These are phyloP conservation scores for Ceyx margarethae DNA, from an alignment of 2,113 vertebrate species.

Conservation along the genomic window DNA sequence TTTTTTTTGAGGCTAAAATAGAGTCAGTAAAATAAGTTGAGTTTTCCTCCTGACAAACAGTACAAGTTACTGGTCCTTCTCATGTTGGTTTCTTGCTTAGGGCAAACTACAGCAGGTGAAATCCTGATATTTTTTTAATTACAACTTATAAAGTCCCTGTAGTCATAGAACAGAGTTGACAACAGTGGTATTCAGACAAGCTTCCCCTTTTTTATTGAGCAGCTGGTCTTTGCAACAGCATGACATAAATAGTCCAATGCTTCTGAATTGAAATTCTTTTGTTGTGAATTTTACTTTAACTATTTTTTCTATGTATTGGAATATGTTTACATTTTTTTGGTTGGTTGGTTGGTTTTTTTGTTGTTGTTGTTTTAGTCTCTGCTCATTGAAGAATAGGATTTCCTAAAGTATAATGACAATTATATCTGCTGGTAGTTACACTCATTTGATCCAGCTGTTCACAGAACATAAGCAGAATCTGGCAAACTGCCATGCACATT, in stretches of 20 bases:
- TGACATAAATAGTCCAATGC: background rate
- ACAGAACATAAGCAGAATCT: background rate
- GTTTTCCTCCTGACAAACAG: background rate
- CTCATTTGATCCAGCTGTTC: background rate
- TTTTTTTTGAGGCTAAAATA: background rate
- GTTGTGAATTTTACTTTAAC: background rate
- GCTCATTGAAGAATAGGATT: background rate
- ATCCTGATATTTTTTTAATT: background rate
- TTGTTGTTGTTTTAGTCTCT: background rate
- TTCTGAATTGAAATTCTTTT: background rate
- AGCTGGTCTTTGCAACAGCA: fast-evolving
- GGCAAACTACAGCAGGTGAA: background rate
- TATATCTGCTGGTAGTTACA: background rate
- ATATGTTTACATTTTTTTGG: background rate
- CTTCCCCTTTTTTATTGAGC: background rate
- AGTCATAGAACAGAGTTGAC: background rate
- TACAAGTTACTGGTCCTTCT: background rate
- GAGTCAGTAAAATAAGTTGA: background rate
- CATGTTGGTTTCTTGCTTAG: background rate
- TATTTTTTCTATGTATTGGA: background rate
- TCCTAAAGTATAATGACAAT: background rate
- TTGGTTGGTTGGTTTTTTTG: too few relatives aligned
- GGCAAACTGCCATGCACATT: background rate
- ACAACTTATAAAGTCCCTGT: background rate
- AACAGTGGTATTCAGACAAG: background rate